Evolutionary conservation across 2,888 invertebrate genomes (phyloP), one percentile per base, ranked within the genome.

Genomic region (Drosophila mulleri): DNA sequence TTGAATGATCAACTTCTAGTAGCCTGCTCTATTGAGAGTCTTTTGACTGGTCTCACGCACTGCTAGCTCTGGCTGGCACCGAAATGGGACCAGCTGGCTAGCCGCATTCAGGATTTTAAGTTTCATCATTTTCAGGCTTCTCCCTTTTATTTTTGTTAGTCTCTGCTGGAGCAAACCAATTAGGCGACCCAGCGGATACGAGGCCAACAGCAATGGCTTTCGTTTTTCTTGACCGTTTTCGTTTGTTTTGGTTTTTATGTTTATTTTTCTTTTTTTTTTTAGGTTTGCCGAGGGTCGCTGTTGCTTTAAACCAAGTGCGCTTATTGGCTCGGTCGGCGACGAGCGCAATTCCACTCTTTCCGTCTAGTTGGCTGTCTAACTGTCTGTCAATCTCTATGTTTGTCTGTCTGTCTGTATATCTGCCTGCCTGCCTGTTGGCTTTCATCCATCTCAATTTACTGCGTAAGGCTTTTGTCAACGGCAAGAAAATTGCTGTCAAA

Each of bases 371-470:
- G 7, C 50, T 52, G 61, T 59, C 64, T 50, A 57, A 39, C 37
- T 60, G 29, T 48, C 52, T 65, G 12, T 32, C 67, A 53, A 32
- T 61, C 52, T 53, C 39, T 58, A 45, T 32, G 48, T 50, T 12
- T 7, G 32, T 7, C 47, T 35, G 26, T 60, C 53, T 2, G 16
- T 26, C 47, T n/a, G 48, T 12, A 18, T 32, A 14, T 3, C 32
- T 32, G 18, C 14, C 32, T 50, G 50, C 1, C 32, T 35, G 52
- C 42, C 57, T 48, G 63, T 52, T 75, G 71, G 61, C 68, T 78
- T 75, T 68, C 80, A 80, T 84, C 83, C 83, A 84, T 85, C 83
- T 84, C 86, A 85, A 85, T 84, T 84, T 84, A 85, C 82, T 78
- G 82, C 80, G 82, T 82, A 74, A 82, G 80, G 80, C 86, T 82